Conservation (phyloP, 92 coral and sea anemone species). For the Parazoanthus darwini region DNA sequence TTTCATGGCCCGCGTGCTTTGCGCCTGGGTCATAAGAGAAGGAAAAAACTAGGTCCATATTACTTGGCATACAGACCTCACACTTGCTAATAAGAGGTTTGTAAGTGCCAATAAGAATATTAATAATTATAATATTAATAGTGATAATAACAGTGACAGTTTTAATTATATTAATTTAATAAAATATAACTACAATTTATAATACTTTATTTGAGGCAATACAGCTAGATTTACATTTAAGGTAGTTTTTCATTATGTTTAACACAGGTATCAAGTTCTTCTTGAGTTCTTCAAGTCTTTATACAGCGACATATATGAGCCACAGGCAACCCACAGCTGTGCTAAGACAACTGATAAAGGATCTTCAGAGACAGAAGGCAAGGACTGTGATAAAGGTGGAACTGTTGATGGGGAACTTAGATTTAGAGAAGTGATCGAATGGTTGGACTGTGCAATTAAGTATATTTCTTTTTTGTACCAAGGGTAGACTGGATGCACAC, state of each 20-base stretch:
- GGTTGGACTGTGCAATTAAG: constrained; percentile 27
- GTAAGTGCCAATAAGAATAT: too few species aligned
- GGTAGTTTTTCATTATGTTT: not conserved
- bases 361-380: not conserved
- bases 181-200: too few species aligned
- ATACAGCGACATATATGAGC: not conserved
- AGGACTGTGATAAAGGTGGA: not conserved
- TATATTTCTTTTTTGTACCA: not conserved
- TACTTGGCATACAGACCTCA: too few species aligned
- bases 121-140: too few species aligned
- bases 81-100: too few species aligned
- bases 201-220: too few species aligned
- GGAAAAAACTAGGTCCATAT: too few species aligned
- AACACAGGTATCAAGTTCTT: constrained; percentile 4
- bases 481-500: not conserved
- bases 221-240: too few species aligned
- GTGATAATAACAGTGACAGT: too few species aligned
- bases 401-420: not conserved
- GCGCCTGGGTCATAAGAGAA: too few species aligned
- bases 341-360: not conserved
- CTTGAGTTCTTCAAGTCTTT: constrained; percentile 22
- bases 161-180: too few species aligned
- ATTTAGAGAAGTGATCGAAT: constrained; percentile 14
- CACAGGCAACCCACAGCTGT: not conserved
- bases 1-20: too few species aligned